Evolutionary conservation across 2,113 vertebrate genomes (phyloP).

Genomic region (Redunca redunca): DNA sequence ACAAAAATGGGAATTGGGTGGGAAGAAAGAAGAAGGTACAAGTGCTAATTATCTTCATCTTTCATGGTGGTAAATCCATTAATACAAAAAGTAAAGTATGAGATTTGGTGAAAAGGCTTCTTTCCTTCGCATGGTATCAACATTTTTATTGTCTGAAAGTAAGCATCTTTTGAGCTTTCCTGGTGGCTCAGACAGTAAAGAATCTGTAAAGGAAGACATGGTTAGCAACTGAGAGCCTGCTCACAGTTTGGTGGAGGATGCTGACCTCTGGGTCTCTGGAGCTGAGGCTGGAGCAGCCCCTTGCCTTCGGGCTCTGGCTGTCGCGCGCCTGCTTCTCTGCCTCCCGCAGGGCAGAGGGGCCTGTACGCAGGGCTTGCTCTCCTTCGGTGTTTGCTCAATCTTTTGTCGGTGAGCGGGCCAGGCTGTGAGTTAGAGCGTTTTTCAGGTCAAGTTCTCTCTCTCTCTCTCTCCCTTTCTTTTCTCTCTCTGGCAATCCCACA

Average conservation of each 20-base stretch:
- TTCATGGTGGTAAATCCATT: background rate
- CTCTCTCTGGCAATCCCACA: background rate
- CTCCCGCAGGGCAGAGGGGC: accelerated
- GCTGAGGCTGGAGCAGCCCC: background rate
- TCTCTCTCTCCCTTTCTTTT: background rate
- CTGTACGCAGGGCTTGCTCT: background rate
- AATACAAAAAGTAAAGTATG: background rate
- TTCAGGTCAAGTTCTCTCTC: background rate
- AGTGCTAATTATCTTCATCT: background rate
- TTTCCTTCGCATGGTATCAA: background rate
- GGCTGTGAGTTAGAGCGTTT: background rate
- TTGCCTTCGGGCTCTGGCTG: background rate
- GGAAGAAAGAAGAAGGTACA: background rate
- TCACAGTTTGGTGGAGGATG: background rate
- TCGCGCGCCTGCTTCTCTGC: background rate
- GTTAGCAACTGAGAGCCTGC: background rate
- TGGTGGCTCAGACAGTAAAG: background rate
- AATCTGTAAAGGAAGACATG: background rate
- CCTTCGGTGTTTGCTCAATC: background rate
- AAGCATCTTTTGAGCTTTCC: background rate
- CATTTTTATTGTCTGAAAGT: background rate
- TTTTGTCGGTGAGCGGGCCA: background rate
- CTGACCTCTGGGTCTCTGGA: background rate
- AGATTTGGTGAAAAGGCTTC: background rate
- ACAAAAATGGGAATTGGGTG: background rate